A percentile compares a stretch with the other conserved stretches of the same genome.
These are phyloP conservation scores for Xylota sylvarum DNA, from an alignment of 2,888 invertebrate genomes.

Conservation along the genomic window DNA sequence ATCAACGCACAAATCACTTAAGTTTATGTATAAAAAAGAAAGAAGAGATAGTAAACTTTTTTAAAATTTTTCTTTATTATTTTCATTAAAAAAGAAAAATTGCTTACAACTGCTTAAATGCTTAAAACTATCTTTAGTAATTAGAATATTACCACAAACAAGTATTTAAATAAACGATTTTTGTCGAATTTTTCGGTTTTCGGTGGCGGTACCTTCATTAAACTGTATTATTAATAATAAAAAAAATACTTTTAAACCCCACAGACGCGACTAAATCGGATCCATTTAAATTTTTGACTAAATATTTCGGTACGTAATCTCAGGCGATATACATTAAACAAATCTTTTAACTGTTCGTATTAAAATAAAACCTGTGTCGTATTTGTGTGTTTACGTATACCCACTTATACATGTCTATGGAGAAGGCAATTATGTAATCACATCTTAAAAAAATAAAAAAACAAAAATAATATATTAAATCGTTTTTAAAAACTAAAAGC, in stretches of 20 bases:
- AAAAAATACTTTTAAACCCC: constrained; percentile 76
- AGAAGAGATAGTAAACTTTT: constrained; percentile 10
- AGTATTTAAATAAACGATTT: not conserved
- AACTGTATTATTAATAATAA: constrained; percentile 8
- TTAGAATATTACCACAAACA: constrained; percentile 16
- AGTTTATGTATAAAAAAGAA: not conserved
- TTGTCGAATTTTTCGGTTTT: constrained; percentile 17
- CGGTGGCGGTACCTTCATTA: constrained; percentile 57
- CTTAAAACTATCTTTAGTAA: constrained; percentile 44
- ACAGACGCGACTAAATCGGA: constrained; percentile 81
- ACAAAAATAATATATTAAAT: constrained; percentile 8
- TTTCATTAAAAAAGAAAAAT: not conserved
- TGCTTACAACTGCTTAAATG: constrained; percentile 19
- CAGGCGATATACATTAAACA: constrained; percentile 19
- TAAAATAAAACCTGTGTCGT: constrained; percentile 64
- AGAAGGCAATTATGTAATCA: constrained; percentile 43
- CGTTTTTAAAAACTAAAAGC: constrained; percentile 19
- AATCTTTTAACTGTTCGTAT: constrained; percentile 44
- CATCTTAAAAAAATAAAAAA: constrained; percentile 9
- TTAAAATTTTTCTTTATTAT: not conserved
- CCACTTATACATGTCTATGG: constrained; percentile 66
- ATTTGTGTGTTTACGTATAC: constrained; percentile 70
- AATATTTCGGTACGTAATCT: constrained; percentile 80
- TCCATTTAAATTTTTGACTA: constrained; percentile 80
- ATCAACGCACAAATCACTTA: constrained; percentile 33